phyloP scores from a whole-genome alignment of 2,797 vertebrate genomes.

The Enteromius treurensis region DNA sequence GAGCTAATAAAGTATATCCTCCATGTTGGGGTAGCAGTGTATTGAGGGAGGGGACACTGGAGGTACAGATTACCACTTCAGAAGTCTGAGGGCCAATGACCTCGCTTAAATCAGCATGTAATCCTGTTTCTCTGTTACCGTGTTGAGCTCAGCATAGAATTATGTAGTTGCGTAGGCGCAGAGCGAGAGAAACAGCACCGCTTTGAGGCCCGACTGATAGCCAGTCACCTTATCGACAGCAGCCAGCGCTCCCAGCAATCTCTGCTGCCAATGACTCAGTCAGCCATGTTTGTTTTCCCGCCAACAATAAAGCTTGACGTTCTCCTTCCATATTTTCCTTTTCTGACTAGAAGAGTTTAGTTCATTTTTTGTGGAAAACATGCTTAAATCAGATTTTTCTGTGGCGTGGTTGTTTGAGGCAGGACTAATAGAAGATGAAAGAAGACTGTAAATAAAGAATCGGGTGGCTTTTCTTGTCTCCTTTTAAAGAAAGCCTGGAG shows the following conservation, averaged over 20 bases:
- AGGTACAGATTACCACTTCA: constrained; percentile 17
- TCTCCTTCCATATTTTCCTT: neutral
- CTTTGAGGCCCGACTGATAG: constrained; percentile 71
- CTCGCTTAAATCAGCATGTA: constrained; percentile 61
- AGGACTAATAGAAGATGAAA: neutral
- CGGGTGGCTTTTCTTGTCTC: neutral
- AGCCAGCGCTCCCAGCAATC: constrained; percentile 27
- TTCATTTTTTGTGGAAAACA: neutral
- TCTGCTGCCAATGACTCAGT: constrained; percentile 32
- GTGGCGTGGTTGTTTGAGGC: neutral
- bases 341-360: neutral
- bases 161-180: constrained; percentile 30
- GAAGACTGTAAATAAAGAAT: neutral
- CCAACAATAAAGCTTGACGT: constrained; percentile 25
- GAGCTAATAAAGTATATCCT: neutral
- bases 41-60: neutral
- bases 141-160: constrained; percentile 51
- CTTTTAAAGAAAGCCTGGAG: neutral
- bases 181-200: constrained; percentile 22
- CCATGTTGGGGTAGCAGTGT: neutral
- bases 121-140: constrained; percentile 70
- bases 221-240: constrained; percentile 50
- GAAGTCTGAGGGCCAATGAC: constrained; percentile 58
- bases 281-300: constrained; percentile 37
- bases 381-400: neutral